Percentiles rank a stretch among this genome's conserved stretches.
phyloP scores from a whole-genome alignment of 2,113 vertebrate genomes.

The Nanorana parkeri region DNA sequence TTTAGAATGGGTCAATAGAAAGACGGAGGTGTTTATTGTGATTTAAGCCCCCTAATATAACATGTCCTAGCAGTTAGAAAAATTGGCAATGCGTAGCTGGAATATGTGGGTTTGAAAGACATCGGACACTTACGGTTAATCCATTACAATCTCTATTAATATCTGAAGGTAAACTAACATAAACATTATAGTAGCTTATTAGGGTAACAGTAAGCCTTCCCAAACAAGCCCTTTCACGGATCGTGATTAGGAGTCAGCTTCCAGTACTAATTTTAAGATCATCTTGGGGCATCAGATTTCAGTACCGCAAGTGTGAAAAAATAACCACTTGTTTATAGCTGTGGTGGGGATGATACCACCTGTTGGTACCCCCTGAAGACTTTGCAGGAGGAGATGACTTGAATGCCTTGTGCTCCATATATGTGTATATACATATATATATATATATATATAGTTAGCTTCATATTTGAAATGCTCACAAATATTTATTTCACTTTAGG shows the following conservation, averaged over 20 bases:
- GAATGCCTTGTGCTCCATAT: slow-evolving; percentile 28
- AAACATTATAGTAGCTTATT: background rate
- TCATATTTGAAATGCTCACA: slow-evolving; percentile 52
- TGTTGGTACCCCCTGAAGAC: slow-evolving; percentile 49
- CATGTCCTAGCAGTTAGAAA: background rate
- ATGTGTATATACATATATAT: too few species aligned
- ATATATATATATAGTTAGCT: too few species aligned
- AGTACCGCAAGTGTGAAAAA: slow-evolving; percentile 53
- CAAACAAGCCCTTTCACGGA: background rate
- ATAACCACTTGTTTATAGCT: slow-evolving; percentile 48
- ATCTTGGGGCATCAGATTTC: slow-evolving; percentile 38
- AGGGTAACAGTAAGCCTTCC: slow-evolving; percentile 4
- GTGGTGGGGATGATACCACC: slow-evolving; percentile 41
- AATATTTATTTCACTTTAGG: slow-evolving; percentile 54
- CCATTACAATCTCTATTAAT: slow-evolving; percentile 46
- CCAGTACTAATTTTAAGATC: slow-evolving; percentile 31
- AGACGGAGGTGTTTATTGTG: slow-evolving; percentile 26
- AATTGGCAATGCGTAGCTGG: slow-evolving; percentile 25
- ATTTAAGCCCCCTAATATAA: slow-evolving; percentile 31
- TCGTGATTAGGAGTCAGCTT: slow-evolving; percentile 6
- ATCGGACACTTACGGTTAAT: slow-evolving; percentile 15
- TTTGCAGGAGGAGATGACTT: slow-evolving; percentile 16
- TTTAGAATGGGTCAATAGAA: background rate
- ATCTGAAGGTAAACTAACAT: slow-evolving; percentile 30
- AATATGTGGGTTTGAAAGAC: background rate